Evolutionary conservation across 1,140 invertebrate genomes (phyloP), one percentile per base, ranked within the genome.

Genomic region (Sitodiplosis mosellana): DNA sequence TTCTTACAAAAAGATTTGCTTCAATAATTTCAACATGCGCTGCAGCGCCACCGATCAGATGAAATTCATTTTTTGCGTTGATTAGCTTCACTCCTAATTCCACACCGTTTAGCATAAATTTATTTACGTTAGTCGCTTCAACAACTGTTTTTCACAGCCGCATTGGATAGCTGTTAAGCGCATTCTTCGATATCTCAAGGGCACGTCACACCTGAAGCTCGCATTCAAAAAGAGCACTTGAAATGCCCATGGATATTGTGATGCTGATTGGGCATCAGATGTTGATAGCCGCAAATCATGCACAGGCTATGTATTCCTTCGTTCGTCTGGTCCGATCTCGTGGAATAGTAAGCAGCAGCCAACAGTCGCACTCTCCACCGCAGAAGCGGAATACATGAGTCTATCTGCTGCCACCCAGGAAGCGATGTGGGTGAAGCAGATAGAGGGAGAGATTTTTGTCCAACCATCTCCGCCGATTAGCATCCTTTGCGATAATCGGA

Each of bases 101-200:
- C 21, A 67, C 59, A 43, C 63, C 59, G 51, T 64, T 66, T 14
- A 63, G 45, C 18, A 65, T 51, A 56, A 62, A 62, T 49, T 63
- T 59, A 46, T 59, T 57, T 51, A 63, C 59, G 53, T 66, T 64
- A 48, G 66, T n/a, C n/a, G n/a, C n/a, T n/a, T n/a, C n/a, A n/a
- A n/a, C n/a, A n/a, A n/a, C n/a, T n/a, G n/a, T n/a, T n/a, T n/a
- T n/a, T n/a, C n/a, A n/a, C n/a, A n/a, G n/a, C n/a, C n/a, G n/a
- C n/a, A n/a, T n/a, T n/a, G n/a, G n/a, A n/a, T n/a, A n/a, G n/a
- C n/a, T n/a, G 65, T 53, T 36, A 51, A 54, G 46, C 48, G 52
- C 37, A 36, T 52, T 18, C 18, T 54, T 1, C 55, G 49, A 40
- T 55, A 55, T 46, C n/a, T 51, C n/a, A 53, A 50, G 34, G 51